Base-by-base conservation (phyloP, 2,888 invertebrate species). In the Endotricha flammealis region DNA sequence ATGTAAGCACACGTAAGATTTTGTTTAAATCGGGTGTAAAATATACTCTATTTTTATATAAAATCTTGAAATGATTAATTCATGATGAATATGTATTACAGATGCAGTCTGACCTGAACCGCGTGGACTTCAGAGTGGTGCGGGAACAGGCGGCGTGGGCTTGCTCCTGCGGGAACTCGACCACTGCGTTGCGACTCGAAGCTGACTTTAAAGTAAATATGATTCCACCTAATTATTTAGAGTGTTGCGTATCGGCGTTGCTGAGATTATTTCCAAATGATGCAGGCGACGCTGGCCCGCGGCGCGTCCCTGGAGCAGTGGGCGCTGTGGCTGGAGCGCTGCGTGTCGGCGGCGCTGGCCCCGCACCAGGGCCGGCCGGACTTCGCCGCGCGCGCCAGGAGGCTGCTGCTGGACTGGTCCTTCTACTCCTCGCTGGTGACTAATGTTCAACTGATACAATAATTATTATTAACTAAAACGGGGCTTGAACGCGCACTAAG, bases 361-460 rank as follows among this genome's bases (percentile, higher is more conserved):
- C 95, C 95, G 39, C 95, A 96, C 79, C 94, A 94, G 67, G 94
- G 93, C 23, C 92, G 93, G 55, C 88, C 93, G 2, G 93, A 92
- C 57, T 96, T 95, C 82, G 92, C 94, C 11, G 92, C 93, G 67
- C 93, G 93, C 29, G 95, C 88, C 37, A 43, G 53, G 14, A 95
- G 97, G 73, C 96, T 98, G 83, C 88, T 98, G 50, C 90, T 98
- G 42, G 97, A 97, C 78, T 98, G 98, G 98, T 97, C 96, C 46
- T 98, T 97, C 85, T 98, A 97, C 80, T 95, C 96, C 77, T 97
- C 97, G 32, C 95, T 97, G 92, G 95, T 98, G n/a, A n/a, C n/a
- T n/a, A n/a, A n/a, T n/a, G n/a, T n/a, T n/a, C n/a, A n/a, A n/a
- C n/a, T n/a, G n/a, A n/a, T n/a, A n/a, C n/a, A n/a, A n/a, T n/a